Evolutionary conservation across 2,888 invertebrate species (phyloP).

Genomic region (Drosophila meridionalis): DNA sequence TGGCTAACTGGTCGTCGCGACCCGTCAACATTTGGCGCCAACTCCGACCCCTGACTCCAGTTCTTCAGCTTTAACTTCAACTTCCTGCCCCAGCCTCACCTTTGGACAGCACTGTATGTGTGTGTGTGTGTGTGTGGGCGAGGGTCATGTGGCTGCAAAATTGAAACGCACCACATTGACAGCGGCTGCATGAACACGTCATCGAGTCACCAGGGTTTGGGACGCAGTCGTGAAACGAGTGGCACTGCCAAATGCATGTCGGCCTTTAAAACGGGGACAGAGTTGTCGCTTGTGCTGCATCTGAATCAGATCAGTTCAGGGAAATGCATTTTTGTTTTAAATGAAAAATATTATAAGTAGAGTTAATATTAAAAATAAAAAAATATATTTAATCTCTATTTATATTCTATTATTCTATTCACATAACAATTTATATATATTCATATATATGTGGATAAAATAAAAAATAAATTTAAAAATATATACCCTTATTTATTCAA

Average conservation of each 20-base stretch:
- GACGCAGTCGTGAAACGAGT: background rate
- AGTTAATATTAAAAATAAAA: too few species aligned
- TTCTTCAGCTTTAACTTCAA: constrained; percentile 1
- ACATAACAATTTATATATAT: too few species aligned
- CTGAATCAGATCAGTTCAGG: background rate
- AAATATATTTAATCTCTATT: too few species aligned
- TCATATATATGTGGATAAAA: too few species aligned
- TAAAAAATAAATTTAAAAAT: too few species aligned
- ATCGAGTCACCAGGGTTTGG: constrained; percentile 38
- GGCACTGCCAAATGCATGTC: constrained; percentile 27
- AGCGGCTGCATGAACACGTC: constrained; percentile 76
- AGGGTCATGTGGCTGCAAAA: constrained; percentile 52
- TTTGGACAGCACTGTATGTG: constrained; percentile 14
- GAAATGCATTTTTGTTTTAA: too few species aligned
- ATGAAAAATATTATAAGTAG: too few species aligned
- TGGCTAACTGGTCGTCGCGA: constrained; percentile 62
- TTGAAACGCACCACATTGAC: constrained; percentile 71
- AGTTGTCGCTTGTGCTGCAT: constrained; percentile 15
- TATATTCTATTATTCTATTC: too few species aligned
- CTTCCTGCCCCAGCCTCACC: constrained; percentile 14
- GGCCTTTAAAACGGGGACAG: constrained; percentile 39
- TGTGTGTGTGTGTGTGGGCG: constrained; percentile 2
- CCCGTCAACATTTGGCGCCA: constrained; percentile 67
- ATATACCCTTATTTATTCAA: background rate
- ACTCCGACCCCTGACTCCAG: constrained; percentile 14